A percentile compares a stretch with the other conserved stretches of the same genome.
These are phyloP conservation scores for Galeopterus variegatus DNA, from an alignment of 2,113 vertebrate genomes.

Conservation along the genomic window DNA sequence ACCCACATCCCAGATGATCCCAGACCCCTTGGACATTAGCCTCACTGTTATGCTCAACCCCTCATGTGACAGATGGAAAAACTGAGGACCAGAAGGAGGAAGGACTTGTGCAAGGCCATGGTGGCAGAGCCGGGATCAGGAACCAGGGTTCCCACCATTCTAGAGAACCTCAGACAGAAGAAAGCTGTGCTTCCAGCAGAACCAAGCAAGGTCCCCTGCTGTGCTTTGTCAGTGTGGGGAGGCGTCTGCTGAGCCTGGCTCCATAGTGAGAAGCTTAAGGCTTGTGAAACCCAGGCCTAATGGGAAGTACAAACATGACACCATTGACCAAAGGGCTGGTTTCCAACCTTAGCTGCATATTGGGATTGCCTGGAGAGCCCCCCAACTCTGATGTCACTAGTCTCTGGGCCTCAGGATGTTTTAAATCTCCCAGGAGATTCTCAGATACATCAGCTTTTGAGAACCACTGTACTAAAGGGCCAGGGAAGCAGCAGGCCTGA, in stretches of 20 bases:
- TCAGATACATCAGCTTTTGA: not conserved
- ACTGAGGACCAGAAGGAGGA: not conserved
- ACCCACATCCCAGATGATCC: not conserved
- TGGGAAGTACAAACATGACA: rapidly evolving
- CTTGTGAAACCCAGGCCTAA: not conserved
- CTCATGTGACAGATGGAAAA: not conserved
- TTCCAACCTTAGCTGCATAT: rapidly evolving
- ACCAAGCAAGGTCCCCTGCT: no score
- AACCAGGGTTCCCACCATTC: not conserved
- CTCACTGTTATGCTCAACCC: not conserved
- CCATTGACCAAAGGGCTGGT: not conserved
- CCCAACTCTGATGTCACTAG: not conserved
- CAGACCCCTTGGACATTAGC: not conserved
- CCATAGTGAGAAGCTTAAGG: rapidly evolving
- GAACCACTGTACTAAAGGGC: not conserved
- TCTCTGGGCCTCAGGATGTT: rapidly evolving
- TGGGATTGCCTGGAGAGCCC: not conserved
- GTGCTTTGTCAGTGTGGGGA: rapidly evolving
- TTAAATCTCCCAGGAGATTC: not conserved
- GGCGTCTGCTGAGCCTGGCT: not conserved
- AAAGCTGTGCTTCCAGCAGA: not conserved
- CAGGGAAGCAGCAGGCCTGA: not conserved
- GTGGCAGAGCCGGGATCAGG: not conserved
- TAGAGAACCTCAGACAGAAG: not conserved
- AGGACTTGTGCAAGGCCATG: not conserved